phyloP scores from a whole-genome alignment of 2,797 vertebrate genomes.

The Sebastes diploproa region DNA sequence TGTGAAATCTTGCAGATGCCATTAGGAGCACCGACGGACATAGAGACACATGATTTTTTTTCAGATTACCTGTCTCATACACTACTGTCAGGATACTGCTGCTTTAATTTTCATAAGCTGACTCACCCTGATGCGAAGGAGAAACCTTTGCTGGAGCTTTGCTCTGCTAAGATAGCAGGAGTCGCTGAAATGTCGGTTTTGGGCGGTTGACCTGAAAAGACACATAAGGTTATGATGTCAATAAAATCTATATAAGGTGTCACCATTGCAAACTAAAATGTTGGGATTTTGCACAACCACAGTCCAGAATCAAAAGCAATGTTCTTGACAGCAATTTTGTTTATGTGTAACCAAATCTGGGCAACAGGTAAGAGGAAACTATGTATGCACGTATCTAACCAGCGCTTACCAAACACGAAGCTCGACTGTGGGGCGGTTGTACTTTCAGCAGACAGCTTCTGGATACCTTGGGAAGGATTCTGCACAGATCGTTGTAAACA shows the following conservation, averaged over 20 bases:
- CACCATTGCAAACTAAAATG: not conserved
- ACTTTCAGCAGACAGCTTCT: constrained; percentile 66
- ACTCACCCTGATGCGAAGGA: constrained; percentile 77
- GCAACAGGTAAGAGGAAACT: not conserved
- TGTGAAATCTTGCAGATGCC: too few relatives aligned
- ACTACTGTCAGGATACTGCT: not conserved
- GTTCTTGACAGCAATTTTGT: not conserved
- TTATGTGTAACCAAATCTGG: not conserved
- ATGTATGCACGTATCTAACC: too few relatives aligned
- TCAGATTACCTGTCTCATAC: too few relatives aligned
- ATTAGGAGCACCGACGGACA: too few relatives aligned
- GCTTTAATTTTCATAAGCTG: not conserved
- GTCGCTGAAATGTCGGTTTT: constrained; percentile 64
- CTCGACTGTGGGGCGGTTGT: constrained; percentile 34
- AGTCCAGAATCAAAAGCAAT: not conserved
- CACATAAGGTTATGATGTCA: not conserved
- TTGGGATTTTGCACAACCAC: not conserved
- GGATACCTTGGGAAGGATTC: constrained; percentile 65
- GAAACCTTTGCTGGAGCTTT: constrained; percentile 76
- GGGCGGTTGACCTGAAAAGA: constrained; percentile 51
- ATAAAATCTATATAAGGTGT: not conserved
- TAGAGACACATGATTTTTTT: too few relatives aligned
- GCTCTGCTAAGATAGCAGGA: constrained; percentile 57
- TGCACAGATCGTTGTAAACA: constrained; percentile 44
- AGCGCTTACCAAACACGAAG: constrained; percentile 79